A percentile compares a stretch with the other conserved stretches of the same genome.
phyloP scores from a whole-genome alignment of 2,113 vertebrate species.

The Etheostoma cragini region DNA sequence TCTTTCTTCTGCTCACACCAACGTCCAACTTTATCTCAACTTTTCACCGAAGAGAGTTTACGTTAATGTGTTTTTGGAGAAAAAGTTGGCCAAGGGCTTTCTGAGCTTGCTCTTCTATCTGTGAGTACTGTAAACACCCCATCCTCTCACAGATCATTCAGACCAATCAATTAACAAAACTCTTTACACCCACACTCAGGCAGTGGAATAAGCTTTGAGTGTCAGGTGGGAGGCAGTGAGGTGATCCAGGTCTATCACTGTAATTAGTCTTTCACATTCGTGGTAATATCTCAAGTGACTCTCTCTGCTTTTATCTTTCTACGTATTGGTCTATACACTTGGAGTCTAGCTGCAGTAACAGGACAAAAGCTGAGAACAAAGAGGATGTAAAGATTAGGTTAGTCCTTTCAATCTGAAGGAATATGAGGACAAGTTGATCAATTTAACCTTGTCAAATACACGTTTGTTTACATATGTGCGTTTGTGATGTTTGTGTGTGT shows the following conservation, averaged over 20 bases:
- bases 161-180: conserved; percentile 43
- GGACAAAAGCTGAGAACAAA: conserved; percentile 9
- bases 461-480: background rate
- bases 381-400: background rate
- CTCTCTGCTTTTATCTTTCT: background rate
- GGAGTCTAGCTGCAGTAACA: background rate
- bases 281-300: conserved; percentile 25
- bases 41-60: background rate
- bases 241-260: conserved; percentile 11
- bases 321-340: background rate
- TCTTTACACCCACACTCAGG: conserved; percentile 22
- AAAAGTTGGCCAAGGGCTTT: background rate
- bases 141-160: conserved; percentile 18
- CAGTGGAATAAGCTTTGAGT: conserved; percentile 20
- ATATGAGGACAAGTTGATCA: conserved; percentile 42
- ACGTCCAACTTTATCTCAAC: conserved; percentile 6
- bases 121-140: conserved; percentile 2
- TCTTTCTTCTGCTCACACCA: conserved; percentile 12
- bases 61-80: background rate
- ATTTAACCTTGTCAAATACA: conserved; percentile 6
- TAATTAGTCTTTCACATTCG: conserved; percentile 26
- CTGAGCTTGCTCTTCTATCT: background rate
- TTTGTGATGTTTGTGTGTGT: background rate
- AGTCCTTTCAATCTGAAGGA: conserved; percentile 4
- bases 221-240: conserved; percentile 16